A percentile compares a stretch with the other conserved stretches of the same genome.
These are phyloP conservation scores for Nipponia nippon DNA, from an alignment of 2,113 vertebrate species.

Conservation along the genomic window DNA sequence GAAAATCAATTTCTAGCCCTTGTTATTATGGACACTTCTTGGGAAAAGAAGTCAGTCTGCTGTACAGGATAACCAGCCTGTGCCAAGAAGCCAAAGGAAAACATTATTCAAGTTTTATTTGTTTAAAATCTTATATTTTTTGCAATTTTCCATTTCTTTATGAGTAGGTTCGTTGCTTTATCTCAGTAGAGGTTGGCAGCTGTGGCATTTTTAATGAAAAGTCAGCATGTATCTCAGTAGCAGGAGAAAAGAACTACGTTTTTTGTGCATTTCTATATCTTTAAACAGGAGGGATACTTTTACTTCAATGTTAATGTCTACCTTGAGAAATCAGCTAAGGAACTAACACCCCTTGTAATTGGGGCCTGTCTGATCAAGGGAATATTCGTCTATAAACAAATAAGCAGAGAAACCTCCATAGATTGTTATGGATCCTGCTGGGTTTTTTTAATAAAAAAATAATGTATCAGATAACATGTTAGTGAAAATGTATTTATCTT, in stretches of 20 bases:
- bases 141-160: not conserved
- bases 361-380: not conserved
- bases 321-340: not conserved
- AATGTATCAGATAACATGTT: not conserved
- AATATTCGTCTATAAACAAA: not conserved
- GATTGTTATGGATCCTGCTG: not conserved
- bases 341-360: not conserved
- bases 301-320: not conserved
- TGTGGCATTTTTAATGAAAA: conserved; percentile 40
- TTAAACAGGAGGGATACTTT: not conserved
- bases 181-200: not conserved
- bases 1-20: not conserved
- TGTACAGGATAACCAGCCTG: not conserved
- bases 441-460: not conserved
- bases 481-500: not conserved
- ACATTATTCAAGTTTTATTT: not conserved
- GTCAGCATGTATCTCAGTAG: not conserved
- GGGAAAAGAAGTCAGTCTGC: not conserved
- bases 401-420: not conserved
- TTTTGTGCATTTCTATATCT: not conserved
- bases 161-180: not conserved
- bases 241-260: not conserved
- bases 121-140: not conserved
- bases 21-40: not conserved
- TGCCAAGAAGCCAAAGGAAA: not conserved